These are phyloP conservation scores for Siniperca chuatsi DNA, from an alignment of 2,113 vertebrate genomes.

Conservation along the genomic window DNA sequence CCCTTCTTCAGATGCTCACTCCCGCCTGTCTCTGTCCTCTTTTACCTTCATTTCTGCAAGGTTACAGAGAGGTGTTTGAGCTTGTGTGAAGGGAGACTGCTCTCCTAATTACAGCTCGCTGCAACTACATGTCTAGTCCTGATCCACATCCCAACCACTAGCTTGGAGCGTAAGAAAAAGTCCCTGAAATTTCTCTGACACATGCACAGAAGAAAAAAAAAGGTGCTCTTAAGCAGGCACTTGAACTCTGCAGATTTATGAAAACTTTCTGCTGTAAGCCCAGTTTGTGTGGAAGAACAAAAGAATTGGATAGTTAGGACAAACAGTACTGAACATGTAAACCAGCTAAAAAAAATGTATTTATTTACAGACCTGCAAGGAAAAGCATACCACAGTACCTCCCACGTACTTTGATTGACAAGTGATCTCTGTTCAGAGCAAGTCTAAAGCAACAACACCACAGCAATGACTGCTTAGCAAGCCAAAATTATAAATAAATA, in stretches of 20 bases:
- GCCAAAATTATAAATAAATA: constrained; percentile 32
- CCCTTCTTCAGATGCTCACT: constrained; percentile 43
- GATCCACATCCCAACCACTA: constrained; percentile 33
- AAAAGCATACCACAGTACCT: constrained; percentile 31
- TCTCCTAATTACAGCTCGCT: constrained; percentile 49
- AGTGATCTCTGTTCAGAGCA: constrained; percentile 24
- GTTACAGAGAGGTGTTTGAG: constrained; percentile 42
- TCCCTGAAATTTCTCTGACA: neutral
- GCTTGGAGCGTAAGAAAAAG: neutral
- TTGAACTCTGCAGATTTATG: neutral
- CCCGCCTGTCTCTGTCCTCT: constrained; percentile 3
- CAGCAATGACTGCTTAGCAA: constrained; percentile 7
- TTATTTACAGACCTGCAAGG: constrained; percentile 13
- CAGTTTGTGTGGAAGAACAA: constrained; percentile 3
- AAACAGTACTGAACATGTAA: constrained; percentile 20
- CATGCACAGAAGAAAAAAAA: no score
- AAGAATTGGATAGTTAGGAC: constrained; percentile 11
- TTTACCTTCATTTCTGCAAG: constrained; percentile 43
- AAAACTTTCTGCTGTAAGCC: neutral
- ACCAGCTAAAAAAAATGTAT: constrained; percentile 21
- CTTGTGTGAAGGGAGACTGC: constrained; percentile 20
- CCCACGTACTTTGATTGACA: constrained; percentile 77
- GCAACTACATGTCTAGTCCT: constrained; percentile 22
- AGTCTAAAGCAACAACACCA: constrained; percentile 42
- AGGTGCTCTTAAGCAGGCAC: neutral